Percentiles rank a stretch among this genome's conserved stretches.
These are phyloP conservation scores for Lacanobia oleracea DNA, from an alignment of 2,888 invertebrate species.

Conservation along the genomic window DNA sequence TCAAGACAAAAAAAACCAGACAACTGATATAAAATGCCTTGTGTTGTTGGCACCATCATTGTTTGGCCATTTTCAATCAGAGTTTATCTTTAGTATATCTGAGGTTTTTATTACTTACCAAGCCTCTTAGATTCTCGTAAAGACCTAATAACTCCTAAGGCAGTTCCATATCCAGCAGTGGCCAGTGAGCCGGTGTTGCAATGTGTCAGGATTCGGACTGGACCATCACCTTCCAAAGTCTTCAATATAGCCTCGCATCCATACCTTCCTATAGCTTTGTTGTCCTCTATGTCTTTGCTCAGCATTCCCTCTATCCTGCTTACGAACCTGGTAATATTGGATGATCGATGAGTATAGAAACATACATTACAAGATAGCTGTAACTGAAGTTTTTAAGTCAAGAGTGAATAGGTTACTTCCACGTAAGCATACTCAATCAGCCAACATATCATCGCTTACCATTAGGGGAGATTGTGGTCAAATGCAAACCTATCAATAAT, in stretches of 20 bases:
- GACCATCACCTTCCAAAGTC: slow-evolving; percentile 89
- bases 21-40: too few species aligned
- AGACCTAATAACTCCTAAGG: slow-evolving; percentile 98
- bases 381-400: too few species aligned
- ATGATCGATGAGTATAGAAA: not conserved
- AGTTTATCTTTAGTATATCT: not conserved
- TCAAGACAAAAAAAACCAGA: too few species aligned
- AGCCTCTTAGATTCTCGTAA: slow-evolving; percentile 93
- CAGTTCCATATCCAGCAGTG: slow-evolving; percentile 99
- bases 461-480: too few species aligned
- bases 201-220: slow-evolving; percentile 96
- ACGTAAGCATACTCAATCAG: too few species aligned
- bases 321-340: slow-evolving; percentile 91
- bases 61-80: too few species aligned
- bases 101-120: slow-evolving; percentile 86
- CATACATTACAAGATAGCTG: too few species aligned
- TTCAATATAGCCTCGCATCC: slow-evolving; percentile 95
- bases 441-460: too few species aligned
- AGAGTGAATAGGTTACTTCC: too few species aligned
- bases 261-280: slow-evolving; percentile 95
- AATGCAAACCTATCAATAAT: too few species aligned
- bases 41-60: too few species aligned
- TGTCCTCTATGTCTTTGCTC: slow-evolving; percentile 96
- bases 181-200: slow-evolving; percentile 99
- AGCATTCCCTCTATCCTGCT: slow-evolving; percentile 95